Evolutionary conservation across 2,113 vertebrate genomes (phyloP), one percentile per base, ranked within the genome.

Genomic region (Chlorocebus sabaeus): DNA sequence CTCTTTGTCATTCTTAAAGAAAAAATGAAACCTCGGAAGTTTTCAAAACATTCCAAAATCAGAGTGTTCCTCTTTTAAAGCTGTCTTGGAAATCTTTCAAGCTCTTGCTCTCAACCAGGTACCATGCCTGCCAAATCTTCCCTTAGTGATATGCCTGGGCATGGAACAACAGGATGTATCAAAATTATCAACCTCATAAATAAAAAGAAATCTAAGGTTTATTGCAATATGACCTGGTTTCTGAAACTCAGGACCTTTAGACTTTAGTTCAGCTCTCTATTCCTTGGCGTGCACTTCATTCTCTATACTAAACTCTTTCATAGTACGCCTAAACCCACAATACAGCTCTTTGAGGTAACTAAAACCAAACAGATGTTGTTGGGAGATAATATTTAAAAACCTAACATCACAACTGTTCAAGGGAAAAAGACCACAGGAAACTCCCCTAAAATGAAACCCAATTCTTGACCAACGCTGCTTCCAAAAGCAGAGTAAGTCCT

Each of bases 1-100:
- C 14, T 82, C 30, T 84, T 93, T 30, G 73, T 89, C 84, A 89
- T n/a, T 95, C 67, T 68, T 78, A 35, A 89, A 76, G n/a, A 93
- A 89, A 78, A 84, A 79, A n/a, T 86, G 23, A 90, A n/a, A 89
- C 38, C 30, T 92, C 38, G n/a, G 67, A 55, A 90, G 38, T 93
- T 97, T 93, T 68, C 70, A 95, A 90, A 84, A 95, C 6, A 93
- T 83, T 40, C 64, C 89, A 40, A 79, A 83, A 96, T 52, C 45
- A 73, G 72, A 98, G 32, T 84, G 9, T 25, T 93, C 50, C 92
- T 93, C 59, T 90, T 90, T 81, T 55, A 95, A 85, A 84, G 86
- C 55, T 91, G 18, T 90, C 67, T 38, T 95, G 68, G 43, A 95
- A 97, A 83, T 73, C 55, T 73, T 92, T 83, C 43, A 84, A 83